phyloP scores from a whole-genome alignment of 2,888 invertebrate species.

The Catocala nupta region DNA sequence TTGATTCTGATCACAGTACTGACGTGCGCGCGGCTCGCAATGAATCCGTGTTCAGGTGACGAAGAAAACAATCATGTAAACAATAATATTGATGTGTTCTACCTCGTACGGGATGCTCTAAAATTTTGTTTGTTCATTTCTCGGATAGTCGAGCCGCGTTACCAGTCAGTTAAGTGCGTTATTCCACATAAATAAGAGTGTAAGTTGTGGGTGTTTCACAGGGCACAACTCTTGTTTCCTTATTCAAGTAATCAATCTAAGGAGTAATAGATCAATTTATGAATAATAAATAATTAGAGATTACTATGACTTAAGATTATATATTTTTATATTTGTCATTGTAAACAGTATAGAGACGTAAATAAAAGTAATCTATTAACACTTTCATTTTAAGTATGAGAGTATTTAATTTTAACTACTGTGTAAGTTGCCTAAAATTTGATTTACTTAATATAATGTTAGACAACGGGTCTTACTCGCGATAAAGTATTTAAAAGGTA shows the following conservation, averaged over 20 bases:
- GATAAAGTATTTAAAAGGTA: no score
- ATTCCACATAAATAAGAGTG: slow-evolving; percentile 1
- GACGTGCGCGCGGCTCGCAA: slow-evolving; percentile 58
- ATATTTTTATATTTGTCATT: no score
- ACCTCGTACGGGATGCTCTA: slow-evolving; percentile 65
- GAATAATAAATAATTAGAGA: no score
- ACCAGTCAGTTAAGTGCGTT: neutral
- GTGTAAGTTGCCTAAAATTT: no score
- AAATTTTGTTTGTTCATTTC: slow-evolving; percentile 37
- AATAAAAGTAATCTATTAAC: no score
- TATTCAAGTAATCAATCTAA: neutral
- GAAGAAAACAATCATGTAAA: slow-evolving; percentile 78
- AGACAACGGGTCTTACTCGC: no score
- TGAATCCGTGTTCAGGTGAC: slow-evolving; percentile 70
- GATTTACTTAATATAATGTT: no score
- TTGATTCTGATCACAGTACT: slow-evolving; percentile 52
- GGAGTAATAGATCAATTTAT: no score
- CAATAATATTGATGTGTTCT: slow-evolving; percentile 77
- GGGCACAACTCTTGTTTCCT: neutral
- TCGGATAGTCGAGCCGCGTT: slow-evolving; percentile 9
- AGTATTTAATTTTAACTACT: no score
- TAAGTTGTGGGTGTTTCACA: neutral
- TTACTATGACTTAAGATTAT: no score
- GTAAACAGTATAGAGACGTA: no score
- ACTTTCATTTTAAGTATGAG: no score